Percentiles rank a stretch among this genome's conserved stretches.
Conservation (phyloP, 2,888 invertebrate genomes). For the Bhutanitis thaidina region DNA sequence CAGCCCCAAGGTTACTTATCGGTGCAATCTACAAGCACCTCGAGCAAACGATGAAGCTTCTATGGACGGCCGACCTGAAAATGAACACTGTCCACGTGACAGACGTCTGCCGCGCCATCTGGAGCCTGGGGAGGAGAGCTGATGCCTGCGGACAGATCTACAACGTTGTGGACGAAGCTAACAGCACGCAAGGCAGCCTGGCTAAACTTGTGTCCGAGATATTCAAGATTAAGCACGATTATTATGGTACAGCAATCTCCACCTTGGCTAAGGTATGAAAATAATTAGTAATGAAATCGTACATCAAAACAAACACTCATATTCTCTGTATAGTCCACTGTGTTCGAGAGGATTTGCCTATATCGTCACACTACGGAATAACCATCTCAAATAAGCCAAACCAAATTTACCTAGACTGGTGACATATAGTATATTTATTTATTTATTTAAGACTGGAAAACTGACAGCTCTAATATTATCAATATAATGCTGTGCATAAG, state of each 20-base stretch:
- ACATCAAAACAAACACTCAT: no score
- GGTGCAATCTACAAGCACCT: slow-evolving; percentile 94
- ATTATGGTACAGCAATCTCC: slow-evolving; percentile 90
- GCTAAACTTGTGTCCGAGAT: slow-evolving; percentile 89
- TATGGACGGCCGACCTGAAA: slow-evolving; percentile 91
- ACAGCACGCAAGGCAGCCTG: slow-evolving; percentile 91
- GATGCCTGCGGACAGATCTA: slow-evolving; percentile 83
- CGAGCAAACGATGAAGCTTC: slow-evolving; percentile 93
- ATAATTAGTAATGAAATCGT: not conserved
- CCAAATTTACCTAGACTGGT: no score
- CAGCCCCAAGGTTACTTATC: slow-evolving; percentile 91
- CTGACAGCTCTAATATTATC: no score
- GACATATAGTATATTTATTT: no score
- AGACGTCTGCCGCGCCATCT: slow-evolving; percentile 91
- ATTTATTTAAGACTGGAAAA: no score
- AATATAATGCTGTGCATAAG: no score
- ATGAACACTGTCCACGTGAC: slow-evolving; percentile 93
- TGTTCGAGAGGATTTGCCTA: no score
- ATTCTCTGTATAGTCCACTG: no score
- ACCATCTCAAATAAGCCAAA: no score
- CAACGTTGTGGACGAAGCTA: slow-evolving; percentile 90
- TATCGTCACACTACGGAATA: no score
- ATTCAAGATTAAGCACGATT: slow-evolving; percentile 92
- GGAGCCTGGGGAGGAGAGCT: slow-evolving; percentile 82
- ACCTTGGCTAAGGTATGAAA: slow-evolving; percentile 86